Base-by-base conservation (phyloP, 1,140 invertebrate genomes). In the Musca domestica region DNA sequence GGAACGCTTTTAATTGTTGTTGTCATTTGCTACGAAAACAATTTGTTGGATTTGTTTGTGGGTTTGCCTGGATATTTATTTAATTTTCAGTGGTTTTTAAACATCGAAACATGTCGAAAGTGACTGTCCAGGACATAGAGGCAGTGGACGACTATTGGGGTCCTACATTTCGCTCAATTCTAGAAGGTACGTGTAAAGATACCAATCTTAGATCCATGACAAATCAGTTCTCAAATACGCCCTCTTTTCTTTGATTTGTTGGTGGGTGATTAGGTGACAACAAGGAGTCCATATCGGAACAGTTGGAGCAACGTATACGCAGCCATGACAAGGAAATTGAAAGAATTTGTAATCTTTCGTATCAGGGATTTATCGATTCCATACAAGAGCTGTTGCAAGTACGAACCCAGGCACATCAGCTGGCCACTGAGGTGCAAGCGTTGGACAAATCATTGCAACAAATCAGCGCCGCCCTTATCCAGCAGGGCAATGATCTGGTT, bases 301-400 rank as follows among this genome's bases (percentile, higher is more conserved):
- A 94, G 75, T 84, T 99, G 34, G 95, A 98, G 74, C 88, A 91
- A 48, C 84, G 96, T 58, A 97, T 99, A 73, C 94, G 94, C 73
- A 91, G 91, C 71, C 96, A 99, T 86, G 97, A 99, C 81, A 92
- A 93, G 78, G 97, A 99, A 79, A 99, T 99, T 76, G 96, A 99
- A 82, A 89, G 94, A 69, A 92, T 99, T 84, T 99, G 97, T 78
- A 99, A 98, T 85, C 91, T 95, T 81, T 96, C 99, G 81, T 98
- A 98, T 82, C 88, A 89, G 84, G 96, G 97, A 10, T 99, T 99
- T 78, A 98, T 99, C 73, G 97, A 99, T 78, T 98, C 97, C 1
- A 96, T 99, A 58, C 86, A 94, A 73, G 95, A 99, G 82, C 84
- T 99, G 34, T 84, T 98, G 10, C 92, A 96, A 89, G 95, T 99